These are phyloP conservation scores for Microctonus brassicae DNA, from an alignment of 2,888 invertebrate species.

Conservation along the genomic window DNA sequence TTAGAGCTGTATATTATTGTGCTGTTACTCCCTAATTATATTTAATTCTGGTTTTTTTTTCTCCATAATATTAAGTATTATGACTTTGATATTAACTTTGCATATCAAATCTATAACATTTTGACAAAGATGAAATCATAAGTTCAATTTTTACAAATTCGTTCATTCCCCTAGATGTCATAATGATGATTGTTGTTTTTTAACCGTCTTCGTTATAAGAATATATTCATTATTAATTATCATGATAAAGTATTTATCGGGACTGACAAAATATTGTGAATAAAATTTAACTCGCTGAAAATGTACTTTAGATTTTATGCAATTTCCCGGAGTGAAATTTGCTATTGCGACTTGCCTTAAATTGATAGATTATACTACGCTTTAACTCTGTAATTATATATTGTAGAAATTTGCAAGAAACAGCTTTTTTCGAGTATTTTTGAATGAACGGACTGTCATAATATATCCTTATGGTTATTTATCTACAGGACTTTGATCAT, in stretches of 20 bases:
- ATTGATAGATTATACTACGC: slow-evolving; percentile 59
- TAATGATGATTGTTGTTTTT: not conserved
- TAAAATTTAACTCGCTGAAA: slow-evolving; percentile 15
- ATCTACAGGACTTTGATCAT: not conserved
- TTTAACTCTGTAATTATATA: slow-evolving; percentile 64
- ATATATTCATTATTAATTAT: not conserved
- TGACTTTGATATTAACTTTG: slow-evolving; percentile 7
- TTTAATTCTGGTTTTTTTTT: not conserved
- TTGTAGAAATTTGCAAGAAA: slow-evolving; percentile 52
- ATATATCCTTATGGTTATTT: not conserved
- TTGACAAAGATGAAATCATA: slow-evolving; percentile 30
- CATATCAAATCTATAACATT: not conserved
- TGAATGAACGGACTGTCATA: not conserved
- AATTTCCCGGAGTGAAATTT: slow-evolving; percentile 17
- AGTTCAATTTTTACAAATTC: slow-evolving; percentile 28
- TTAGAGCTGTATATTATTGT: slow-evolving; percentile 43
- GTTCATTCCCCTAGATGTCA: slow-evolving; percentile 16
- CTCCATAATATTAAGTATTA: not conserved
- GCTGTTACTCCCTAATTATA: slow-evolving; percentile 46
- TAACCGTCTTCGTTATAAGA: not conserved
- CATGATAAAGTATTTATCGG: not conserved
- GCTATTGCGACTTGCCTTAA: slow-evolving; percentile 61
- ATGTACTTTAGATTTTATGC: slow-evolving; percentile 22
- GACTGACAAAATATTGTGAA: slow-evolving; percentile 6
- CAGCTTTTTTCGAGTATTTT: slow-evolving; percentile 46